Evolutionary conservation across 2,113 vertebrate species (phyloP).

Genomic region (Engystomops pustulosus): DNA sequence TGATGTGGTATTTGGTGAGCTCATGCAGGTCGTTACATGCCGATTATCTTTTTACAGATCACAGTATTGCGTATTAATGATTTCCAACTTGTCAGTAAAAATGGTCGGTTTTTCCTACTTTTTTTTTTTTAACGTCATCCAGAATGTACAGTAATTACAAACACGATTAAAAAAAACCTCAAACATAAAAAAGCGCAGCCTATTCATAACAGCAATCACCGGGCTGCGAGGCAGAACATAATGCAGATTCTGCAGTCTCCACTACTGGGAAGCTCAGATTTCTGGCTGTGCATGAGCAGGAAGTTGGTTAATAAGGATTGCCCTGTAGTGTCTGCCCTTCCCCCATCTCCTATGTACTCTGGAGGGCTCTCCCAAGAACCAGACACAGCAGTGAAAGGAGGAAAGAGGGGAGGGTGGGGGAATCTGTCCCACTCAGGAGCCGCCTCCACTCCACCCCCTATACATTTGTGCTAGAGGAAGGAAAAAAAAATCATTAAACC

Average conservation of each 20-base stretch:
- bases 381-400: conserved; percentile 41
- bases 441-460: conserved; percentile 15
- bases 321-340: conserved; percentile 52
- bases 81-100: no score
- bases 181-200: no score
- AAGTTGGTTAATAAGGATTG: conserved; percentile 55
- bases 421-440: background rate
- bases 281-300: conserved; percentile 30
- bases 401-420: background rate
- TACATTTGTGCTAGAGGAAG: background rate
- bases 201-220: background rate
- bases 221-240: background rate
- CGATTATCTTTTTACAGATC: no score
- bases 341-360: conserved; percentile 38
- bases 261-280: conserved; percentile 31
- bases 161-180: no score
- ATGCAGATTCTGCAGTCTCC: background rate
- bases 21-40: no score
- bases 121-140: no score
- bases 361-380: conserved; percentile 53
- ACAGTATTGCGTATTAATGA: no score
- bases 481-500: background rate
- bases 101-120: no score
- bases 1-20: no score
- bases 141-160: no score